Evolutionary conservation across 2,113 vertebrate species (phyloP).

Genomic region (Actinemys pallida): DNA sequence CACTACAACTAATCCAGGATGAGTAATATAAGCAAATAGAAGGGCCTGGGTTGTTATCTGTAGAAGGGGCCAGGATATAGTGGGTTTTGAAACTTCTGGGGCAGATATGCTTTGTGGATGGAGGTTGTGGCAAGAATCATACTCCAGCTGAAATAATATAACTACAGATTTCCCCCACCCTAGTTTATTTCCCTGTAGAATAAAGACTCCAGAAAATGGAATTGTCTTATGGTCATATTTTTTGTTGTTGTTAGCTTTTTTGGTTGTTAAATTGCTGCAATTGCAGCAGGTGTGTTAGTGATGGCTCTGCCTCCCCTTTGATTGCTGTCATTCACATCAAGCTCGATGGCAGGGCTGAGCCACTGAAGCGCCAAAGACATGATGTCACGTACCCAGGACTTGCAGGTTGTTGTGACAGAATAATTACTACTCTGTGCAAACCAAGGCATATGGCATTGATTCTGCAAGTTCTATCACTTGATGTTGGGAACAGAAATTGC

Average conservation of each 20-base stretch:
- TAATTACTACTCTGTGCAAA: neutral
- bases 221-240: neutral
- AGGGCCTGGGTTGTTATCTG: neutral
- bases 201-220: neutral
- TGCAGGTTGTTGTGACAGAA: slow-evolving; percentile 56
- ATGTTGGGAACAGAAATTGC: slow-evolving; percentile 46
- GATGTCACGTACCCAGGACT: slow-evolving; percentile 17
- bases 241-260: neutral
- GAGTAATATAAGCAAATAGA: accelerated
- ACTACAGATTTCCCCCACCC: neutral
- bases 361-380: slow-evolving; percentile 31
- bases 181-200: neutral
- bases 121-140: neutral
- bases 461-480: slow-evolving; percentile 25
- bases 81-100: neutral
- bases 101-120: neutral
- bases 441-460: slow-evolving; percentile 25
- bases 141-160: neutral
- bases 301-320: neutral
- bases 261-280: neutral
- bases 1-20: neutral
- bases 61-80: neutral
- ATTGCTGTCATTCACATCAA: slow-evolving; percentile 8
- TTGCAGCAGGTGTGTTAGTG: slow-evolving; percentile 22
- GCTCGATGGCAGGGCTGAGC: neutral